Base-by-base conservation (phyloP, 2,113 vertebrate species). In the Hystrix cristata region DNA sequence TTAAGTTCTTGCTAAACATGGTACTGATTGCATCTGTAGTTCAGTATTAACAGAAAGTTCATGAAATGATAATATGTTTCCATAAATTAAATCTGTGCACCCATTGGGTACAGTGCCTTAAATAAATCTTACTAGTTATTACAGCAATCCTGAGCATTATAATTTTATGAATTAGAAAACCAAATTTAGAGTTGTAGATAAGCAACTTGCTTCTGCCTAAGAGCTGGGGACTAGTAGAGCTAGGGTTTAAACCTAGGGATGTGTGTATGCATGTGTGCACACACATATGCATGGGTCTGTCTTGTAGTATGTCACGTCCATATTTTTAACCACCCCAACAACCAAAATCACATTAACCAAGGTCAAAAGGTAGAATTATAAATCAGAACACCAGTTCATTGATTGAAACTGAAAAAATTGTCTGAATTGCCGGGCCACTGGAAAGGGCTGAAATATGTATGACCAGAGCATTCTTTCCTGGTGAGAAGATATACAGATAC, bases 41-140 rank as follows among this genome's bases (percentile, higher is more conserved):
- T 95, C 55, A 85, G 13, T 91, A 72, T 18, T 91, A 82, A 59
- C 25, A 81, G 23, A 46, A 83, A 69, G 59, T 92, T 96, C 29
- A 71, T 71, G 51, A 86, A 91, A 76, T 91, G 43, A 59, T 53
- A 78, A 25, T 74, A 79, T 51, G 43, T 83, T 94, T 96, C 67
- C 51, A 78, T 55, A 85, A 27, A 64, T 88, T 86, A 38, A 72
- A 72, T 89, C 57, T 48, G 13, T 96, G 27, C 3, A 87, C 25
- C n/a, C 7, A 62, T 74, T 91, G 62, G n/a, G 46, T 87, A 11
- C 38, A 72, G 11, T 69, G 93, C 31, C 34, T 91, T 89, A 25
- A 86, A 57, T 57, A 95, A 76, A 53, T 85, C 5, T 59, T 34
- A 89, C 53, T 67, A 81, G 62, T 88, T 82, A 69, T 34, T 62